Conservation (phyloP, 2,113 vertebrate genomes). For the Papio anubis region DNA sequence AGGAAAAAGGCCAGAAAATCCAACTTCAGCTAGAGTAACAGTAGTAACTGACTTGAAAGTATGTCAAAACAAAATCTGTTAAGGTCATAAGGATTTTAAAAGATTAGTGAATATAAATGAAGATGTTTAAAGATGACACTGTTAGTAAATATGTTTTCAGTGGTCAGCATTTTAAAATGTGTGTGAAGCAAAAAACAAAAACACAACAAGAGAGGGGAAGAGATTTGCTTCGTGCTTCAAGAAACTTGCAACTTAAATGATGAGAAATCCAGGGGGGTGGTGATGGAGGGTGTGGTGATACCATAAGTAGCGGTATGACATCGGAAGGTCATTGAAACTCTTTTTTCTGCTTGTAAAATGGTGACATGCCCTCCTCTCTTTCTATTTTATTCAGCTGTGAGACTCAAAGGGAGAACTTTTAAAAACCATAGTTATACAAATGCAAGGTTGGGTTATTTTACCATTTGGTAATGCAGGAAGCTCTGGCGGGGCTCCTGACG, state of each 20-base stretch:
- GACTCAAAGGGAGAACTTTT: not conserved
- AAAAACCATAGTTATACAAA: not conserved
- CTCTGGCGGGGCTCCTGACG: rapidly evolving
- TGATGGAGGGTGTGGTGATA: not conserved
- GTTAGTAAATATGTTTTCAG: not conserved
- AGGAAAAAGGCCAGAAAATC: not conserved
- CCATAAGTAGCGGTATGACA: not conserved
- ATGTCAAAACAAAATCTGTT: not conserved
- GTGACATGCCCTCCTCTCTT: not conserved
- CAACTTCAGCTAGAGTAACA: not conserved
- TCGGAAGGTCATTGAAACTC: not conserved
- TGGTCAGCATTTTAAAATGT: constrained; percentile 10
- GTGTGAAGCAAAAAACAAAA: not conserved
- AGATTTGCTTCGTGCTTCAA: not conserved
- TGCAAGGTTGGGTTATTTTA: not conserved
- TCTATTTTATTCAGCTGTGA: not conserved
- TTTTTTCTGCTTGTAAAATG: not conserved
- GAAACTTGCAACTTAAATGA: not conserved
- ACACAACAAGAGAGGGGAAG: not conserved
- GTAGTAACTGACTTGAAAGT: not conserved
- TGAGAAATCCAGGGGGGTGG: not conserved
- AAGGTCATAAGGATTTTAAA: not conserved
- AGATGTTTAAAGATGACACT: not conserved
- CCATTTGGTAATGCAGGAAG: not conserved
- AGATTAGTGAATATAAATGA: constrained; percentile 28